phyloP scores from a whole-genome alignment of 35 echinoderm and acorn worm genomes.

The Apostichopus californicus region DNA sequence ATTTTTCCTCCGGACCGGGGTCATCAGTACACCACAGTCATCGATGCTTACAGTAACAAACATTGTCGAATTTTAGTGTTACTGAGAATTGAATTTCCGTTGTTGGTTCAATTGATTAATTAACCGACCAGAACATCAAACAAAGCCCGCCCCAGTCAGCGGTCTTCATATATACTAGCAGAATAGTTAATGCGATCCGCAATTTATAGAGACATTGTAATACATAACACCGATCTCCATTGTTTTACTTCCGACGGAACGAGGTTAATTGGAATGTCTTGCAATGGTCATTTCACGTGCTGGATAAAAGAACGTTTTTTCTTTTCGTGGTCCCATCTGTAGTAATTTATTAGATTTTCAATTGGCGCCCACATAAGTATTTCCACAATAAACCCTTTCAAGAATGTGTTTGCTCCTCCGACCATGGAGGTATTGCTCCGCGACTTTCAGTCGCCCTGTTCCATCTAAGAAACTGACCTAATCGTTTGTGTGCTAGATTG shows the following conservation, averaged over 20 bases:
- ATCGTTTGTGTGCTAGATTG: too few species aligned
- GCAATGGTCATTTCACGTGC: background rate
- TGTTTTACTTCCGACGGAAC: background rate
- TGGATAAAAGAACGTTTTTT: background rate
- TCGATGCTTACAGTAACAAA: too few species aligned
- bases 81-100: too few species aligned
- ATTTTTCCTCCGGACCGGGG: too few species aligned
- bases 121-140: background rate
- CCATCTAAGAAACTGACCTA: too few species aligned
- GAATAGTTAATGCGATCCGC: too few species aligned
- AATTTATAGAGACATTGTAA: background rate
- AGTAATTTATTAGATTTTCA: background rate
- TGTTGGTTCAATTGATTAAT: background rate
- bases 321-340: background rate
- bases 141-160: too few species aligned
- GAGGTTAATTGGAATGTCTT: background rate
- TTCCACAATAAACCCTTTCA: background rate
- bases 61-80: too few species aligned
- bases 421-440: too few species aligned
- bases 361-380: background rate
- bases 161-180: too few species aligned
- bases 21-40: too few species aligned
- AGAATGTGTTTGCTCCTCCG: background rate
- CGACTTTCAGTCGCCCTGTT: background rate
- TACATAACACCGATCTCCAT: background rate